Evolutionary conservation across 2,888 invertebrate species (phyloP).

Genomic region (Morinoia aosen): DNA sequence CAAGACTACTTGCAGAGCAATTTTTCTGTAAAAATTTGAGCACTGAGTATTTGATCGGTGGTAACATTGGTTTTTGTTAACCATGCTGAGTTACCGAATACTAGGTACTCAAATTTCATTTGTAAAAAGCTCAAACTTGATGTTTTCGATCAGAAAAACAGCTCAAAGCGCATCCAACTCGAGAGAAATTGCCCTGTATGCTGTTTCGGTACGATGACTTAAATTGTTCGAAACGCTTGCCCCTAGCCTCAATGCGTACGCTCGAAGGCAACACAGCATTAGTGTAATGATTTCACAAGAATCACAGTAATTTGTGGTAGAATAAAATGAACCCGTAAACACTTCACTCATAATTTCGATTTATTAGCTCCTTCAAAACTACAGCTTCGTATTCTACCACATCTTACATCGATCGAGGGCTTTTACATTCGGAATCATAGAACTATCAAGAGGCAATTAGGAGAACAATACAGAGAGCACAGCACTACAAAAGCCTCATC

Average conservation of each 20-base stretch:
- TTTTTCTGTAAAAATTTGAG: too few species aligned
- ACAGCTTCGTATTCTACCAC: background rate
- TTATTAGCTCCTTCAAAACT: background rate
- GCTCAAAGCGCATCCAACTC: too few species aligned
- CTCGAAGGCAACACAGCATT: background rate
- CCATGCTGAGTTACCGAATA: too few species aligned
- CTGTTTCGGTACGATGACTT: too few species aligned
- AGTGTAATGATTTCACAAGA: background rate
- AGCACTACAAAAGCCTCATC: conserved; percentile 36
- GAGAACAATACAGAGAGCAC: background rate
- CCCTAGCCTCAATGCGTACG: background rate
- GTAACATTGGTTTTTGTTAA: too few species aligned
- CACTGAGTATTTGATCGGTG: too few species aligned
- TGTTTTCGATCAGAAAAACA: too few species aligned
- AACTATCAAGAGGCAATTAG: conserved; percentile 29
- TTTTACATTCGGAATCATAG: background rate
- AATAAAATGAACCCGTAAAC: background rate
- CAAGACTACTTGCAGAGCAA: too few species aligned
- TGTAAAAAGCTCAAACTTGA: too few species aligned
- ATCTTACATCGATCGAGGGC: background rate
- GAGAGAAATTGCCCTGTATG: too few species aligned
- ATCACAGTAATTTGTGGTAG: background rate
- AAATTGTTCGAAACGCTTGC: too few species aligned
- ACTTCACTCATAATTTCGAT: background rate
- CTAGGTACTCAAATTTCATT: too few species aligned